phyloP scores from a whole-genome alignment of 2,888 invertebrate species.

The Octonoba sinensis region DNA sequence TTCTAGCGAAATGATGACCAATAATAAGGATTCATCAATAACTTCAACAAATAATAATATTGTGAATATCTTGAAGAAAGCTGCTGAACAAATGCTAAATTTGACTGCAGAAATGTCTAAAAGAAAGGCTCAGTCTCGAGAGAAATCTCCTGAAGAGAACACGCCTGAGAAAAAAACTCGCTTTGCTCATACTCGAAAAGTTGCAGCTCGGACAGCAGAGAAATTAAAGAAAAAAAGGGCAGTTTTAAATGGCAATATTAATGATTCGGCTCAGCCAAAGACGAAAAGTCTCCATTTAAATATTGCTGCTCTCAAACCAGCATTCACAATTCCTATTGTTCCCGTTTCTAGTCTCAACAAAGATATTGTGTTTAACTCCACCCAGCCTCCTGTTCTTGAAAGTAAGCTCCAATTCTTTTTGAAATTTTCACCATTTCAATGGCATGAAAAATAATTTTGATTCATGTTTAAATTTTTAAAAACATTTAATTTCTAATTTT shows the following conservation, averaged over 20 bases:
- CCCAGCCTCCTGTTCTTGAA: not conserved
- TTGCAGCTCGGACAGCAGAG: constrained; percentile 54
- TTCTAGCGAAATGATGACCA: not conserved
- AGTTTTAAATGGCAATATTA: constrained; percentile 25
- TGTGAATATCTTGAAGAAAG: constrained; percentile 55
- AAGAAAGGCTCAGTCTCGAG: not conserved
- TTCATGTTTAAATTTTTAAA: too few relatives aligned
- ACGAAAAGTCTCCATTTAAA: constrained; percentile 51
- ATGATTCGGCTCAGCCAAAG: not conserved
- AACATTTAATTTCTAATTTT: too few relatives aligned
- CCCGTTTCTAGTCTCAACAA: constrained; percentile 7
- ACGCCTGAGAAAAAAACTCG: constrained; percentile 50
- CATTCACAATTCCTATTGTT: constrained; percentile 47
- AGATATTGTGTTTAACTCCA: not conserved
- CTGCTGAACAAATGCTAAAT: constrained; percentile 59
- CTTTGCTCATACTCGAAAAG: constrained; percentile 61
- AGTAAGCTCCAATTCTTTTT: too few relatives aligned
- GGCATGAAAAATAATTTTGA: too few relatives aligned
- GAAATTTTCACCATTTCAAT: too few relatives aligned
- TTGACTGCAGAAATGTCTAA: constrained; percentile 35
- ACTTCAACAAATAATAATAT: constrained; percentile 38
- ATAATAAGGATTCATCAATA: constrained; percentile 11
- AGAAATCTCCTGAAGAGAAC: not conserved
- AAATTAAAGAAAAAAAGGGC: constrained; percentile 37
- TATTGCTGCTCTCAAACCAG: constrained; percentile 35